Percentiles rank a stretch among this genome's conserved stretches.
Evolutionary conservation across 2,888 invertebrate species (phyloP).

Genomic region (Acleris emargana): DNA sequence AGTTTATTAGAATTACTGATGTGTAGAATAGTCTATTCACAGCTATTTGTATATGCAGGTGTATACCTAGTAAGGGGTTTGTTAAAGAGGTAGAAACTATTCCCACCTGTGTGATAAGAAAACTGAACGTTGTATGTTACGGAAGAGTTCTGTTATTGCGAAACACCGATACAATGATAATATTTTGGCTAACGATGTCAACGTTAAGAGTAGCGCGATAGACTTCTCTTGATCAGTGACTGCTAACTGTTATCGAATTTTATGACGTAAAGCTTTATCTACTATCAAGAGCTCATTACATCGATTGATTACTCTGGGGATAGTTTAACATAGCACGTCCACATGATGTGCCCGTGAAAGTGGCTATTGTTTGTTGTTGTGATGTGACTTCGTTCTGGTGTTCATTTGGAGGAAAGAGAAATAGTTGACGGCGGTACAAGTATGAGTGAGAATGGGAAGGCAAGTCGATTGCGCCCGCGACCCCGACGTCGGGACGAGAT

Average conservation of each 20-base stretch:
- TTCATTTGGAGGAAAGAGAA: constrained; percentile 15
- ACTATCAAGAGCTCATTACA: constrained; percentile 66
- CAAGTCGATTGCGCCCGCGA: constrained; percentile 58
- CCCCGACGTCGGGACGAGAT: constrained; percentile 71
- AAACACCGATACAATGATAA: too few species aligned
- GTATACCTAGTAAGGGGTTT: too few species aligned
- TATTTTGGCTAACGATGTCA: too few species aligned
- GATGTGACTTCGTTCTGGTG: constrained; percentile 19
- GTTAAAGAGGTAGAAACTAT: too few species aligned
- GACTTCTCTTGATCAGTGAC: constrained; percentile 11
- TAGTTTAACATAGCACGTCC: constrained; percentile 70
- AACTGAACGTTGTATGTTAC: too few species aligned
- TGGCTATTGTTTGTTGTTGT: constrained; percentile 37
- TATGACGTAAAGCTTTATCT: constrained; percentile 72
- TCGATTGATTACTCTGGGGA: constrained; percentile 59
- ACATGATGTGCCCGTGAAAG: constrained; percentile 43
- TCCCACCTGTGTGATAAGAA: too few species aligned
- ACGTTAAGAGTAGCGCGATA: too few species aligned
- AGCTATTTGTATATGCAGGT: too few species aligned
- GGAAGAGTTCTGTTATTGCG: too few species aligned
- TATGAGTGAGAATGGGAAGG: constrained; percentile 67
- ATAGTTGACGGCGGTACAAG: constrained; percentile 44
- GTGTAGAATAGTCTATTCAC: too few species aligned
- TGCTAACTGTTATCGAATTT: constrained; percentile 60
- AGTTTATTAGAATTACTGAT: too few species aligned